A percentile compares a stretch with the other conserved stretches of the same genome.
Evolutionary conservation across 2,797 vertebrate species (phyloP).

Genomic region (Syngnathus rostellatus): DNA sequence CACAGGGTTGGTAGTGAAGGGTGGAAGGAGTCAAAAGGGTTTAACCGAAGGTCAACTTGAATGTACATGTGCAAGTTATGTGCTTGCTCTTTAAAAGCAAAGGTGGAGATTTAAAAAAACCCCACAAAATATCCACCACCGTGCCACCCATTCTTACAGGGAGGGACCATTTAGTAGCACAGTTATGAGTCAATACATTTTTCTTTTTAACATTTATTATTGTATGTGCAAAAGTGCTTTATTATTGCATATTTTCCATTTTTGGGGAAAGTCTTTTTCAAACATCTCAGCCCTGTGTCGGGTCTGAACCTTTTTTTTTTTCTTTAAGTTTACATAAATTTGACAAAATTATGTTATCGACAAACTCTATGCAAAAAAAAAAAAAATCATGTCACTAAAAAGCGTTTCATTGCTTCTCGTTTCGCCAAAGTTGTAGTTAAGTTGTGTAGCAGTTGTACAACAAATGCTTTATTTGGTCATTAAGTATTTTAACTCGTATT

Average conservation of each 20-base stretch:
- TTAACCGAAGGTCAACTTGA: background rate
- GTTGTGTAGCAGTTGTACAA: constrained; percentile 26
- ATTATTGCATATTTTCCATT: constrained; percentile 51
- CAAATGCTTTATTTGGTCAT: background rate
- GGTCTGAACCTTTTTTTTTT: constrained; percentile 32
- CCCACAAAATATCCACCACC: background rate
- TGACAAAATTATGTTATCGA: background rate
- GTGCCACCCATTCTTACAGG: constrained; percentile 8
- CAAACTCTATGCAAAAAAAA: constrained; percentile 2
- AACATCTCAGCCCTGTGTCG: constrained; percentile 43
- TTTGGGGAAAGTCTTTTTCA: constrained; percentile 46
- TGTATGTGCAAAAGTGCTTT: constrained; percentile 18
- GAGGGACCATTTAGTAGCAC: constrained; percentile 59
- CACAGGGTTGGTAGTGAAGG: background rate
- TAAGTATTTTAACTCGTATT: background rate
- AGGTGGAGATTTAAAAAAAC: background rate
- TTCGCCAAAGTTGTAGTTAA: constrained; percentile 18
- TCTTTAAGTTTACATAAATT: background rate
- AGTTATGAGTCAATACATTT: constrained; percentile 29
- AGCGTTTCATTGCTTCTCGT: constrained; percentile 22
- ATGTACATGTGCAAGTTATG: background rate
- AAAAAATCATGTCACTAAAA: background rate
- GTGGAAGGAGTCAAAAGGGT: background rate
- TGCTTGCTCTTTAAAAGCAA: background rate
- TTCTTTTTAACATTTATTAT: constrained; percentile 29